A percentile compares a stretch with the other conserved stretches of the same genome.
Conservation (phyloP, 1,140 invertebrate genomes). For the Mizuhopecten yessoensis region DNA sequence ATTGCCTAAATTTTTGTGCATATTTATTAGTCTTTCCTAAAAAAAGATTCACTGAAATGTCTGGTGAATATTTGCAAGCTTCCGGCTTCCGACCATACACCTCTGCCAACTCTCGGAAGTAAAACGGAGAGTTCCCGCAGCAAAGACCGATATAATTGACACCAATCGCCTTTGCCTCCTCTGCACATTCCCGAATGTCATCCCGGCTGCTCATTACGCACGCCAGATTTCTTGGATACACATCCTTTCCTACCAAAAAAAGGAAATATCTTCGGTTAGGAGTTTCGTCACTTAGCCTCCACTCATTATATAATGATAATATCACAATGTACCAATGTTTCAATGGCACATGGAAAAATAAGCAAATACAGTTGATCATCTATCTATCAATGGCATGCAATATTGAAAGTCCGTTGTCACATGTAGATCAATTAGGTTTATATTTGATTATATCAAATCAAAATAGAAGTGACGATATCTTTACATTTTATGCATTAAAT, state of each 20-base stretch:
- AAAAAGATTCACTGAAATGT: slow-evolving; percentile 43
- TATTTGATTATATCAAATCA: too few species aligned
- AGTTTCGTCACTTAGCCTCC: too few species aligned
- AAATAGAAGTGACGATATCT: too few species aligned
- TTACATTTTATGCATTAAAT: too few species aligned
- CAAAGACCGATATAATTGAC: slow-evolving; percentile 73
- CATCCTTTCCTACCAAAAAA: slow-evolving; percentile 47
- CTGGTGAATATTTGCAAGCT: slow-evolving; percentile 55
- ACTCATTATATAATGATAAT: too few species aligned
- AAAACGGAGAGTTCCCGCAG: slow-evolving; percentile 69
- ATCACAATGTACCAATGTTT: too few species aligned
- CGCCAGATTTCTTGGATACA: slow-evolving; percentile 63
- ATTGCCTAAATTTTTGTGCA: not conserved
- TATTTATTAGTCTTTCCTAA: not conserved
- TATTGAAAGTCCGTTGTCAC: too few species aligned
- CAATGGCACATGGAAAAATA: too few species aligned
- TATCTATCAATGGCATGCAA: too few species aligned
- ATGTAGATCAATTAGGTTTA: too few species aligned
- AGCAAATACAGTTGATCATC: too few species aligned
- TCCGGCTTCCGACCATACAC: slow-evolving; percentile 61
- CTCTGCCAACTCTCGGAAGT: slow-evolving; percentile 67
- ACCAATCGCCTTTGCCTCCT: slow-evolving; percentile 65
- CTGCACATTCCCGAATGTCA: slow-evolving; percentile 64
- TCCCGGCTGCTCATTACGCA: slow-evolving; percentile 53
- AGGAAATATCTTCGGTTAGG: too few species aligned